These are phyloP conservation scores for Limnephilus rhombicus DNA, from an alignment of 2,888 invertebrate genomes.

Conservation along the genomic window DNA sequence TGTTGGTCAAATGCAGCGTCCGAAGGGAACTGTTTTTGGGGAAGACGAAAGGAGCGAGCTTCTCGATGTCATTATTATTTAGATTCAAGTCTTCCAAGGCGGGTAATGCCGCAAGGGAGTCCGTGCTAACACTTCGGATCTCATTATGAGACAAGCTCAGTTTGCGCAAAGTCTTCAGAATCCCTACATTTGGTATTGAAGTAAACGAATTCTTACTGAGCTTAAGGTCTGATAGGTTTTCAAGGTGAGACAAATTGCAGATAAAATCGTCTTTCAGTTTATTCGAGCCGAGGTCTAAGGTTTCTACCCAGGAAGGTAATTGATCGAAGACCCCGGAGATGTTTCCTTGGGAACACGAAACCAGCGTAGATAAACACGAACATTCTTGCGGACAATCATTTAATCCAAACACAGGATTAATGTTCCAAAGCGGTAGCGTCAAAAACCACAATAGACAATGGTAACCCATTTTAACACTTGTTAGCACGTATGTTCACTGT, in stretches of 20 bases:
- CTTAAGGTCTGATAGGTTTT: constrained; percentile 73
- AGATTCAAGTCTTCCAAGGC: constrained; percentile 80
- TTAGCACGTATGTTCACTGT: constrained; percentile 50
- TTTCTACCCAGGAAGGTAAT: constrained; percentile 87
- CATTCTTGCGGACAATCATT: constrained; percentile 83
- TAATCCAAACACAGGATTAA: constrained; percentile 35
- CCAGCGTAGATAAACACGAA: constrained; percentile 84
- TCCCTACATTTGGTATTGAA: constrained; percentile 75
- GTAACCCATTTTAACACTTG: constrained; percentile 62
- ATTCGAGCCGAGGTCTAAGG: constrained; percentile 81
- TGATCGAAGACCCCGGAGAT: constrained; percentile 83
- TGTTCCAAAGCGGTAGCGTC: constrained; percentile 48
- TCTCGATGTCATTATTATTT: constrained; percentile 81
- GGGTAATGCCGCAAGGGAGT: constrained; percentile 75
- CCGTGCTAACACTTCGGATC: constrained; percentile 72
- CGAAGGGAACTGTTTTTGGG: constrained; percentile 77
- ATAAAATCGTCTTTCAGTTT: constrained; percentile 74
- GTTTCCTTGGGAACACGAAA: constrained; percentile 85
- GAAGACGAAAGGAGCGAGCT: constrained; percentile 79
- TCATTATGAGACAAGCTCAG: constrained; percentile 73
- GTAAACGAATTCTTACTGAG: constrained; percentile 79
- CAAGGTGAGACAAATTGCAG: constrained; percentile 71
- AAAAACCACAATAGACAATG: constrained; percentile 58
- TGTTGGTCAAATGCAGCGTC: constrained; percentile 76
- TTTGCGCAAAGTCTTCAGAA: constrained; percentile 63